phyloP scores from a whole-genome alignment of 2,797 vertebrate genomes.

The Pipistrellus kuhlii region DNA sequence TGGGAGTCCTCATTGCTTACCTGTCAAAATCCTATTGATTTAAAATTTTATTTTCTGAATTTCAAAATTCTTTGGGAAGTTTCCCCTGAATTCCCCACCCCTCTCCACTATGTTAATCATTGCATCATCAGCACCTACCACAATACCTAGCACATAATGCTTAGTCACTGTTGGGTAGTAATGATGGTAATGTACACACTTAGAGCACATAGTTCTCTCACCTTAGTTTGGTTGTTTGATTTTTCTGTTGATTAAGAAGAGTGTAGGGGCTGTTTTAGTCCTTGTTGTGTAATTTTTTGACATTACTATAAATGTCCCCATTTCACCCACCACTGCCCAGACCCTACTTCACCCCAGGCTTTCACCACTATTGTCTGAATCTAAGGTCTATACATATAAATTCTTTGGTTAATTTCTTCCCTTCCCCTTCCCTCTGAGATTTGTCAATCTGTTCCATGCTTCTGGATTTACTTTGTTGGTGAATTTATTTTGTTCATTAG shows the following conservation, averaged over 20 bases:
- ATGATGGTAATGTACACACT: neutral
- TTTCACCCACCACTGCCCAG: no score
- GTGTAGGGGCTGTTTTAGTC: neutral
- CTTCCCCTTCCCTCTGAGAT: no score
- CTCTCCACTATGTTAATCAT: neutral
- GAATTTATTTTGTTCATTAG: no score
- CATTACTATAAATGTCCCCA: no score
- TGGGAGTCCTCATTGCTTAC: neutral
- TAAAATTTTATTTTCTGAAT: slow-evolving; percentile 26
- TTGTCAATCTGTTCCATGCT: no score
- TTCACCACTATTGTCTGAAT: no score
- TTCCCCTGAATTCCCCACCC: neutral
- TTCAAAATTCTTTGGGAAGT: neutral
- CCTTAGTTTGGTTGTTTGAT: neutral
- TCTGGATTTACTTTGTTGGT: no score
- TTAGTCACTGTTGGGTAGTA: neutral
- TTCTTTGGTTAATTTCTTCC: no score
- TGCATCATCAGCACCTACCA: neutral
- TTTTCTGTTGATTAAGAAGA: neutral
- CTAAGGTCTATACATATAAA: no score
- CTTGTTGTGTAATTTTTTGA: no score
- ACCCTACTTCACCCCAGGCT: no score
- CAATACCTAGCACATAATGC: neutral
- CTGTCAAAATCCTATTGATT: slow-evolving; percentile 17
- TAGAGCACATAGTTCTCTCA: neutral